Percentiles rank a stretch among this genome's conserved stretches.
These are phyloP conservation scores for Drosophila limbata DNA, from an alignment of 2,888 invertebrate genomes.

Conservation along the genomic window DNA sequence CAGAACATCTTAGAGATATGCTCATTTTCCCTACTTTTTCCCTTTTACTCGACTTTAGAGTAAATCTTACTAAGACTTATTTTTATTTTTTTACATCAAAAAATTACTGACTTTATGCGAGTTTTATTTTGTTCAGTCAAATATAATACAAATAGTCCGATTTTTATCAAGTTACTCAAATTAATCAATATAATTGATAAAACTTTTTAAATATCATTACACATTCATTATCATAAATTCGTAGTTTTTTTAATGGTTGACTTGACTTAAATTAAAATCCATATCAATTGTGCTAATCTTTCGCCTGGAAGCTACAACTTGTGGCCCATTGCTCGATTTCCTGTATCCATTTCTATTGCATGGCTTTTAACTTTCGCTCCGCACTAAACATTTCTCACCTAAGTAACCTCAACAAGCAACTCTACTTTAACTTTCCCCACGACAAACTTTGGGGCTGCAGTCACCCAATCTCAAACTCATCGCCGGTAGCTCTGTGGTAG, in stretches of 20 bases:
- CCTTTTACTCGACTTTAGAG: neutral
- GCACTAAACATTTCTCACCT: constrained; percentile 37
- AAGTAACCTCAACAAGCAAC: constrained; percentile 45
- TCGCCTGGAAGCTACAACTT: neutral
- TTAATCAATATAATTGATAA: no score
- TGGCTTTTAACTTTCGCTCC: constrained; percentile 50
- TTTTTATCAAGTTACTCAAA: no score
- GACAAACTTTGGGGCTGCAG: constrained; percentile 50
- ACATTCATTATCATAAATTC: no score
- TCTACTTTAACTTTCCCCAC: constrained; percentile 55
- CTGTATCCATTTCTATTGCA: constrained; percentile 57
- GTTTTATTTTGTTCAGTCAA: no score
- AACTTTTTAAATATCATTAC: no score
- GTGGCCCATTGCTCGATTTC: constrained; percentile 9
- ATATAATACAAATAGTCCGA: no score
- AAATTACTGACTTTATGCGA: no score
- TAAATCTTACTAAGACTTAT: neutral
- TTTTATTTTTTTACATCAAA: no score
- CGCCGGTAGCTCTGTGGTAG: constrained; percentile 29
- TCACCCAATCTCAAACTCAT: constrained; percentile 16
- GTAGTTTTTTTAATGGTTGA: no score
- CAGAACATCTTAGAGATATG: no score
- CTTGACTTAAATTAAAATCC: neutral
- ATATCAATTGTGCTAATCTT: neutral
- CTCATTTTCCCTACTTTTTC: no score